phyloP scores from a whole-genome alignment of 2,888 invertebrate species.

The Zaprionus lineosus region DNA sequence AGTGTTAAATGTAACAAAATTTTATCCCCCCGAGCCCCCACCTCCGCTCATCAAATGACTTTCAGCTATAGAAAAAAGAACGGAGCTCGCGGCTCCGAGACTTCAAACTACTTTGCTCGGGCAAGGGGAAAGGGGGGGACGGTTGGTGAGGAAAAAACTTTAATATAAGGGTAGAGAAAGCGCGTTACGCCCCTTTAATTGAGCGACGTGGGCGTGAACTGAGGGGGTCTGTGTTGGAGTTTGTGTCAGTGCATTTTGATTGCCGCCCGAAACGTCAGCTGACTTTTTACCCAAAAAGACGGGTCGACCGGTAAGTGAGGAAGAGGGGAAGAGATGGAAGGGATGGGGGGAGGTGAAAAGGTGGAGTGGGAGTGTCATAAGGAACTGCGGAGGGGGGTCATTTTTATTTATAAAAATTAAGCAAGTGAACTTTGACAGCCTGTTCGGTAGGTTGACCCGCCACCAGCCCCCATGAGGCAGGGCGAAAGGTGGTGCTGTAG shows the following conservation, averaged over 20 bases:
- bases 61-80: background rate
- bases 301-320: conserved; percentile 4
- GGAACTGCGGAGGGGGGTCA: conserved; percentile 24
- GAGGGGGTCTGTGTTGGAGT: no score
- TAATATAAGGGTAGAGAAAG: conserved; percentile 27
- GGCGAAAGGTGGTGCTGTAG: background rate
- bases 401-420: conserved; percentile 73
- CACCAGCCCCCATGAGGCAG: background rate
- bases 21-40: conserved; percentile 5
- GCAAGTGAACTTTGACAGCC: conserved; percentile 74
- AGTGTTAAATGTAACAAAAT: conserved; percentile 40
- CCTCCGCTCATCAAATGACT: no score
- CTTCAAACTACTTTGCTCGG: no score
- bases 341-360: background rate
- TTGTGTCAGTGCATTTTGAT: conserved; percentile 67
- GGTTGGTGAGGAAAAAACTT: conserved; percentile 3
- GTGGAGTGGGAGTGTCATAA: background rate
- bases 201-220: conserved; percentile 33
- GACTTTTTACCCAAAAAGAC: conserved; percentile 62
- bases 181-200: conserved; percentile 68
- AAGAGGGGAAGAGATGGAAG: background rate
- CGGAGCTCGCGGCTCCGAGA: no score
- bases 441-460: conserved; percentile 49
- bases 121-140: background rate
- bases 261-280: conserved; percentile 57